Evolutionary conservation across 2,113 vertebrate genomes (phyloP).

Genomic region (Crotophaga sulcirostris): DNA sequence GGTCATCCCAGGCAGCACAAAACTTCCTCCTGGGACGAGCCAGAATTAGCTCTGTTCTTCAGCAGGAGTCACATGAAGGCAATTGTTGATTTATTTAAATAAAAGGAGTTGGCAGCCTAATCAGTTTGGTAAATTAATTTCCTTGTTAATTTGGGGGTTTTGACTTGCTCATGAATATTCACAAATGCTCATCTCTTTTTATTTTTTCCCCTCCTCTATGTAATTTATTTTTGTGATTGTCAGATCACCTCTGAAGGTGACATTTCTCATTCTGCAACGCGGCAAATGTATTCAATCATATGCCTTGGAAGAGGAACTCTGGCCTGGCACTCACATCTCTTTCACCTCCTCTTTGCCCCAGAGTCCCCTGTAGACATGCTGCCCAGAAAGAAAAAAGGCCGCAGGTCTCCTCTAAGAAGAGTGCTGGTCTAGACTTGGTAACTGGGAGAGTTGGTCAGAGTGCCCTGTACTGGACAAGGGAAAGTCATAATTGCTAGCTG

Average conservation of each 20-base stretch:
- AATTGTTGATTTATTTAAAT: constrained; percentile 70
- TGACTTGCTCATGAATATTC: constrained; percentile 71
- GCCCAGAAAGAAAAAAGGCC: not conserved
- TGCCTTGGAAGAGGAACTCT: not conserved
- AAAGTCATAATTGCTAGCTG: not conserved
- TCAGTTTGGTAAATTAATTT: constrained; percentile 74
- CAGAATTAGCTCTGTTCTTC: not conserved
- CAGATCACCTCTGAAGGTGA: constrained; percentile 69
- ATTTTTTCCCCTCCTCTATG: not conserved
- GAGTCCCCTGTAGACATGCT: not conserved
- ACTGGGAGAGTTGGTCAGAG: not conserved
- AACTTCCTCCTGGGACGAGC: not conserved
- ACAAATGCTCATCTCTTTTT: constrained; percentile 20
- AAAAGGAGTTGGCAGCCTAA: constrained; percentile 68
- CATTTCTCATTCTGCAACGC: constrained; percentile 29
- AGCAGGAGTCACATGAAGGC: constrained; percentile 23
- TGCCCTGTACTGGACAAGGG: not conserved
- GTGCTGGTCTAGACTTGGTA: not conserved
- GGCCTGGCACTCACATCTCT: not conserved
- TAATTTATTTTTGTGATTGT: constrained; percentile 65
- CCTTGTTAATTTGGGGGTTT: constrained; percentile 64
- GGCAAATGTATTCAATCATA: not conserved
- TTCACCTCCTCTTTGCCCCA: not conserved
- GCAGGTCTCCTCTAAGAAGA: not conserved
- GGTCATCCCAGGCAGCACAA: not conserved